These are phyloP conservation scores for Austrolebias charrua DNA, from an alignment of 2,797 vertebrate genomes.

Conservation along the genomic window DNA sequence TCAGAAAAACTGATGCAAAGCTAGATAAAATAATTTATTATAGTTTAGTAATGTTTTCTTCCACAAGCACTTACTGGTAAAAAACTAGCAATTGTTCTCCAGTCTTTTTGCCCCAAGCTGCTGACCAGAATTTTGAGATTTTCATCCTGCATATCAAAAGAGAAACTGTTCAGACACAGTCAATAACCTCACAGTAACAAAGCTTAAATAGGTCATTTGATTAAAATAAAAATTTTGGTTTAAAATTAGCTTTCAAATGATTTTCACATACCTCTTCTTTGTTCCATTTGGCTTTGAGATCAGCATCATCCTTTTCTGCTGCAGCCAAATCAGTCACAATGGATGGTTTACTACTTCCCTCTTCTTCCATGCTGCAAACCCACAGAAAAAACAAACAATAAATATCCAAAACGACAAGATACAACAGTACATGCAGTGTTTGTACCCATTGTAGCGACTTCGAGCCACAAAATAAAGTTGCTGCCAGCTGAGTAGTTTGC, in stretches of 20 bases:
- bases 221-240: neutral
- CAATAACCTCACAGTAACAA: neutral
- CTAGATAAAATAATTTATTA: neutral
- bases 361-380: constrained; percentile 76
- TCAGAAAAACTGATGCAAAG: neutral
- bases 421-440: neutral
- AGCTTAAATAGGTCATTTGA: neutral
- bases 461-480: no score
- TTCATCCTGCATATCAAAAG: constrained; percentile 81
- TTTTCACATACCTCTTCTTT: constrained; percentile 84
- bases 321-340: constrained; percentile 81
- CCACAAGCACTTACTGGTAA: constrained; percentile 85
- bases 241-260: neutral
- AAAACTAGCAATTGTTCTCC: constrained; percentile 88
- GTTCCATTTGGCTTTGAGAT: constrained; percentile 85
- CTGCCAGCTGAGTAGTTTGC: no score
- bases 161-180: neutral
- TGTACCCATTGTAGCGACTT: neutral
- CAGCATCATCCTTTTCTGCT: constrained; percentile 77
- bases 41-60: neutral
- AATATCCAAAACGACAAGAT: neutral
- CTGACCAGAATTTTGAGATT: constrained; percentile 85
- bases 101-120: constrained; percentile 87
- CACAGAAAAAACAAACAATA: constrained; percentile 11
- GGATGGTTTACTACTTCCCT: constrained; percentile 72